These are phyloP conservation scores for Yponomeuta cagnagella DNA, from an alignment of 2,888 invertebrate species.

Conservation along the genomic window DNA sequence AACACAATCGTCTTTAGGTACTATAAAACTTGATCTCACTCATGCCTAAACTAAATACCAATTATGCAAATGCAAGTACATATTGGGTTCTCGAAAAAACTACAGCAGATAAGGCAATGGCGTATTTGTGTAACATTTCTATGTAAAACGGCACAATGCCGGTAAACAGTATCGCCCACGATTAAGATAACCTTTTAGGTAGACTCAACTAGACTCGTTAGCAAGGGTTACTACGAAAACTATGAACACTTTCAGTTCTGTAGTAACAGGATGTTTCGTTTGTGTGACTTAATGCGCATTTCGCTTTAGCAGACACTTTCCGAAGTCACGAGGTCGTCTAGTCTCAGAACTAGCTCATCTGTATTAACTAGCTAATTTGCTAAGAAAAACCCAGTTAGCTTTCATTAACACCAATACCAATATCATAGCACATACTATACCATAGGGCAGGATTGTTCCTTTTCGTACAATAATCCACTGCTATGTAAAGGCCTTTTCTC, in stretches of 20 bases:
- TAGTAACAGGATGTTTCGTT: neutral
- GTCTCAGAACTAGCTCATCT: too few species aligned
- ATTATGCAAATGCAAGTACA: neutral
- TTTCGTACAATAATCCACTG: too few species aligned
- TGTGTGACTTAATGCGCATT: too few species aligned
- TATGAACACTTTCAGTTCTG: neutral
- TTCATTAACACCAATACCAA: too few species aligned
- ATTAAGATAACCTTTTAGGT: constrained; percentile 12
- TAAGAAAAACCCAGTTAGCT: too few species aligned
- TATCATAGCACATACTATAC: too few species aligned
- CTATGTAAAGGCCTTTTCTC: too few species aligned
- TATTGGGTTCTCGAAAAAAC: neutral
- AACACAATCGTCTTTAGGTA: neutral
- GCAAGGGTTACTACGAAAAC: constrained; percentile 1
- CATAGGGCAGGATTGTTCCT: too few species aligned
- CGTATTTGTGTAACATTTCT: constrained; percentile 3
- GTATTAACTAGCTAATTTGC: too few species aligned
- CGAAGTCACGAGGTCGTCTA: too few species aligned
- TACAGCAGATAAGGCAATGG: neutral
- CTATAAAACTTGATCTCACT: neutral
- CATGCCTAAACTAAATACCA: neutral
- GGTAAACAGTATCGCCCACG: constrained; percentile 9
- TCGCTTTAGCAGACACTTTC: too few species aligned
- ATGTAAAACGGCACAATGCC: constrained; percentile 3
- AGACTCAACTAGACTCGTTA: neutral